These are phyloP conservation scores for Megalops atlanticus DNA, from an alignment of 2,113 vertebrate species.

Conservation along the genomic window DNA sequence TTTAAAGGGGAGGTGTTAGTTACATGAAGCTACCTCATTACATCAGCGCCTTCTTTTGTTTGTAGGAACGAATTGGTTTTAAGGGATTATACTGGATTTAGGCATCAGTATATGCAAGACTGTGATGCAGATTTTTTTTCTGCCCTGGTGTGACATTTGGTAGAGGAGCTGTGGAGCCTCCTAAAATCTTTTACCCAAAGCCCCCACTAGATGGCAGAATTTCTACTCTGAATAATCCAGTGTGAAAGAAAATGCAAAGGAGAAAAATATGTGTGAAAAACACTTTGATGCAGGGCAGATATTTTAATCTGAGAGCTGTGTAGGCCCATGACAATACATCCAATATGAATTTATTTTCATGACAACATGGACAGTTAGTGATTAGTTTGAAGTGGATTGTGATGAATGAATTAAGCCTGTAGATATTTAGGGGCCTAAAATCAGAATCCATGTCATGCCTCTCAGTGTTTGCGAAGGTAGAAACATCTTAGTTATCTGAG, in stretches of 20 bases:
- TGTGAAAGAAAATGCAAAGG: not conserved
- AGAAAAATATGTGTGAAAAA: not conserved
- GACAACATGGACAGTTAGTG: not conserved
- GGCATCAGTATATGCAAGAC: constrained; percentile 49
- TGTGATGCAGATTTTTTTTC: constrained; percentile 44
- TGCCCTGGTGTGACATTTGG: constrained; percentile 13
- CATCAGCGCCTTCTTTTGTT: constrained; percentile 35
- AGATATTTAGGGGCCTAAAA: not conserved
- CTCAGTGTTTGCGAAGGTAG: not conserved
- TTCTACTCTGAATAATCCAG: constrained; percentile 41
- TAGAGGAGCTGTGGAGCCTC: not conserved
- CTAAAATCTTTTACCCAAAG: constrained; percentile 6
- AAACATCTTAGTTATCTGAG: not conserved
- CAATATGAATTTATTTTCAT: not conserved
- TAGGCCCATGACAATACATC: not conserved
- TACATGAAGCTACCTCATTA: constrained; percentile 29
- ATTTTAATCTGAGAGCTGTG: not conserved
- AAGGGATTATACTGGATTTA: constrained; percentile 43
- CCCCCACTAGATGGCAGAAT: constrained; percentile 68
- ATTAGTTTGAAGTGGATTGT: not conserved
- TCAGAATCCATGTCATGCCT: no score
- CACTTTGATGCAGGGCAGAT: not conserved
- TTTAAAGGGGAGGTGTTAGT: not conserved
- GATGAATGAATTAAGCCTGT: not conserved
- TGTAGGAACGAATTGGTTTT: constrained; percentile 40